Percentiles rank a stretch among this genome's conserved stretches.
phyloP scores from a whole-genome alignment of 1,140 invertebrate species.

The Drosophila murphyi region DNA sequence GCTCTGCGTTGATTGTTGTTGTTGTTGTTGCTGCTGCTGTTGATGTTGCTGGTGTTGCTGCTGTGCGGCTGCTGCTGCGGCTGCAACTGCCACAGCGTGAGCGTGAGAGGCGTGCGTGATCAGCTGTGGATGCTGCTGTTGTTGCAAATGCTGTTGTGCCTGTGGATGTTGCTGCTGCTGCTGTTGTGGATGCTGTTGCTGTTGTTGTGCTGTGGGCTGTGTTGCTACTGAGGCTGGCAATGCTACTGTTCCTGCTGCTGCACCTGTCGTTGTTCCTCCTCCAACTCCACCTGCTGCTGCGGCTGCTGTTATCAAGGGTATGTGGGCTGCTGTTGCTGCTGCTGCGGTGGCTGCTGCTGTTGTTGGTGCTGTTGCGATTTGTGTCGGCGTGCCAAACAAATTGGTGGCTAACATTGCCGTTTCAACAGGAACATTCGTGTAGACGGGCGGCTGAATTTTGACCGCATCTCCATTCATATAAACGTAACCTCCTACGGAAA shows the following conservation, averaged over 20 bases:
- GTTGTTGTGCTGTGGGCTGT: slow-evolving; percentile 49
- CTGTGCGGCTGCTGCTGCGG: slow-evolving; percentile 59
- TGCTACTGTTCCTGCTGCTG: slow-evolving; percentile 43
- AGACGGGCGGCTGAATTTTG: slow-evolving; percentile 78
- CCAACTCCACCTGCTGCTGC: slow-evolving; percentile 50
- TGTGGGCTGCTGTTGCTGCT: slow-evolving; percentile 71
- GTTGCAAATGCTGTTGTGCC: slow-evolving; percentile 38
- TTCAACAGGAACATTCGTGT: slow-evolving; percentile 83
- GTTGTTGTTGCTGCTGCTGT: slow-evolving; percentile 55
- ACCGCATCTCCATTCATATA: slow-evolving; percentile 84
- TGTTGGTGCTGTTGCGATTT: slow-evolving; percentile 71
- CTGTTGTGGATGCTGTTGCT: slow-evolving; percentile 45
- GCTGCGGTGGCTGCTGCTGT: slow-evolving; percentile 65
- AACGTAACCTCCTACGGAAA: slow-evolving; percentile 76
- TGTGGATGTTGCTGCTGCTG: slow-evolving; percentile 33
- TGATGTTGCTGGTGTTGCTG: slow-evolving; percentile 66
- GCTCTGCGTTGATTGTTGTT: slow-evolving; percentile 48
- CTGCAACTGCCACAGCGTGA: slow-evolving; percentile 49
- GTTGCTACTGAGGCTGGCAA: slow-evolving; percentile 28
- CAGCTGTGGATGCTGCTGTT: slow-evolving; percentile 40
- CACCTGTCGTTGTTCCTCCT: slow-evolving; percentile 51
- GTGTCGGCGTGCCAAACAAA: slow-evolving; percentile 75
- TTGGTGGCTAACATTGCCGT: slow-evolving; percentile 83
- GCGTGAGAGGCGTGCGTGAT: slow-evolving; percentile 49
- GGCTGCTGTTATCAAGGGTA: slow-evolving; percentile 76